These are phyloP conservation scores for Drosophila villosipedis DNA, from an alignment of 2,888 invertebrate genomes.

Conservation along the genomic window DNA sequence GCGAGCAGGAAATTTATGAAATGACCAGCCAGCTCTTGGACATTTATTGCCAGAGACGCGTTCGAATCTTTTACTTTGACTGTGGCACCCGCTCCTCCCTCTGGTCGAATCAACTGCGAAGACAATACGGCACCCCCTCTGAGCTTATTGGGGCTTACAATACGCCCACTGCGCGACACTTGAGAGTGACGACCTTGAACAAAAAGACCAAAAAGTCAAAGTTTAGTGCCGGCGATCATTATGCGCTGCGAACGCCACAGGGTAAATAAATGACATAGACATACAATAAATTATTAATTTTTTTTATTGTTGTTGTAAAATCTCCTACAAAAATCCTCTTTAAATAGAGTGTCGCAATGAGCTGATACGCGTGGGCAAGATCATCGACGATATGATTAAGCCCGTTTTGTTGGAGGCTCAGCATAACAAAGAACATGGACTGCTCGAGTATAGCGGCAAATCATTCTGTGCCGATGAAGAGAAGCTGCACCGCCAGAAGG, in stretches of 20 bases:
- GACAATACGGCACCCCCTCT: slow-evolving; percentile 76
- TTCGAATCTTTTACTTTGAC: slow-evolving; percentile 80
- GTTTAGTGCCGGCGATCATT: slow-evolving; percentile 83
- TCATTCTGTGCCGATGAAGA: slow-evolving; percentile 24
- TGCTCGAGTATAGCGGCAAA: background rate
- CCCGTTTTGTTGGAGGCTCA: slow-evolving; percentile 70
- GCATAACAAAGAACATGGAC: slow-evolving; percentile 42
- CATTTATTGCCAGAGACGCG: slow-evolving; percentile 80
- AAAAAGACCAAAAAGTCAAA: slow-evolving; percentile 45
- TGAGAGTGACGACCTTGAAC: slow-evolving; percentile 69
- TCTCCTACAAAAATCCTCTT: background rate
- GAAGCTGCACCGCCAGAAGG: background rate
- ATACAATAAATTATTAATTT: background rate
- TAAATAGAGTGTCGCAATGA: slow-evolving; percentile 81
- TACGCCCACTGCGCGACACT: slow-evolving; percentile 70
- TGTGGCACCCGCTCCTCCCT: slow-evolving; percentile 80
- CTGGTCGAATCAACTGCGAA: slow-evolving; percentile 78
- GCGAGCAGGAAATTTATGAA: slow-evolving; percentile 79
- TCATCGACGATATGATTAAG: slow-evolving; percentile 83
- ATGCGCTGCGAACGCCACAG: slow-evolving; percentile 80
- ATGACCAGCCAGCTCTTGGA: slow-evolving; percentile 81
- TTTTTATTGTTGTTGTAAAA: background rate
- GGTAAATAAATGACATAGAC: slow-evolving; percentile 56
- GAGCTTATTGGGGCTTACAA: slow-evolving; percentile 81
- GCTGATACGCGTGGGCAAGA: slow-evolving; percentile 80